phyloP scores from a whole-genome alignment of 2,113 vertebrate species.

The Ophiodon elongatus region DNA sequence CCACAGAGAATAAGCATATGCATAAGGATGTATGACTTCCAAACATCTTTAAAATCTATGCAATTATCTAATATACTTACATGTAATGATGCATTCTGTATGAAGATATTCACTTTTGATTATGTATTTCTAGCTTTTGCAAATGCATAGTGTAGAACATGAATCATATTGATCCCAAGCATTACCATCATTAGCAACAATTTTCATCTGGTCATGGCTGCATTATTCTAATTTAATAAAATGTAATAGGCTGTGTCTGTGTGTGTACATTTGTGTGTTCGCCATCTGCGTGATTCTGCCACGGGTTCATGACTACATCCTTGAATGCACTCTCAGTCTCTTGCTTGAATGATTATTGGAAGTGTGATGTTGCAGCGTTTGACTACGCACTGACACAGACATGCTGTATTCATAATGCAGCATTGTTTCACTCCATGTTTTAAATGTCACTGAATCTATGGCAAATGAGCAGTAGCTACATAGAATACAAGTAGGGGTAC shows the following conservation, averaged over 20 bases:
- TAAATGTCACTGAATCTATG: conserved; percentile 72
- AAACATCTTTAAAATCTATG: background rate
- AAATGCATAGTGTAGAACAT: background rate
- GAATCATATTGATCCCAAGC: conserved; percentile 16
- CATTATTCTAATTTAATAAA: conserved; percentile 8
- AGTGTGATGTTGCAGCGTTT: conserved; percentile 41
- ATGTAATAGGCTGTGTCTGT: background rate
- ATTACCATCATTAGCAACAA: conserved; percentile 30
- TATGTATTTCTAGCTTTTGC: background rate
- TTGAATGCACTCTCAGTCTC: conserved; percentile 11
- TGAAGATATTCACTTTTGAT: conserved; percentile 3
- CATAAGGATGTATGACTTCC: conserved; percentile 2
- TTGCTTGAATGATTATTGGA: conserved; percentile 42
- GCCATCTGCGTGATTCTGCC: conserved; percentile 9
- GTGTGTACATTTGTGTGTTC: background rate
- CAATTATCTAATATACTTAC: conserved; percentile 3
- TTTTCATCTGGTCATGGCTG: conserved; percentile 21
- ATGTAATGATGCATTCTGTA: background rate
- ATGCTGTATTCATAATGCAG: conserved; percentile 51
- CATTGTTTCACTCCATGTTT: conserved; percentile 48
- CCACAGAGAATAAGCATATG: background rate
- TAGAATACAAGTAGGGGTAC: conserved; percentile 11
- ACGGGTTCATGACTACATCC: conserved; percentile 10
- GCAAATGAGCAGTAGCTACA: conserved; percentile 58
- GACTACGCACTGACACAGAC: conserved; percentile 60